phyloP scores from a whole-genome alignment of 92 coral and sea anemone species.

The Diadumene lineata region DNA sequence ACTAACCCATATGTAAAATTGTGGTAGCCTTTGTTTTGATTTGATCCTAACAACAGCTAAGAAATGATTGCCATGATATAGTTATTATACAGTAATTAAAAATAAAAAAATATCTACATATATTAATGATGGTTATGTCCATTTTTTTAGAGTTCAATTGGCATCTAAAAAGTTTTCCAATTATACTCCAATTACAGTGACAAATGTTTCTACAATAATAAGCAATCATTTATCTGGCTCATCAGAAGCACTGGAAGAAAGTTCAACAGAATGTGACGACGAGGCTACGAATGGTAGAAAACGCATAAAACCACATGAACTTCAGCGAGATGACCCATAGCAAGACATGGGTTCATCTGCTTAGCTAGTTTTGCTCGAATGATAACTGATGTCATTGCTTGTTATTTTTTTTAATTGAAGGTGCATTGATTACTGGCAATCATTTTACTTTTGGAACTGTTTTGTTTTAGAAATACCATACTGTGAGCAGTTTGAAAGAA shows the following conservation, averaged over 20 bases:
- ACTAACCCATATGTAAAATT: too few relatives aligned
- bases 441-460: too few relatives aligned
- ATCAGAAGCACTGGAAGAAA: slow-evolving; percentile 71
- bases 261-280: slow-evolving; percentile 89
- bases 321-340: slow-evolving; percentile 76
- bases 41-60: too few relatives aligned
- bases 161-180: slow-evolving; percentile 55
- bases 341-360: background rate
- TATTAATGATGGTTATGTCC: too few relatives aligned
- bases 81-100: too few relatives aligned
- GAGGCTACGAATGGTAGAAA: slow-evolving; percentile 99
- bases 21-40: too few relatives aligned
- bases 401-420: background rate
- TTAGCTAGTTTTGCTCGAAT: too few relatives aligned
- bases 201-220: slow-evolving; percentile 24
- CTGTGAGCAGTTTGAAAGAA: too few relatives aligned
- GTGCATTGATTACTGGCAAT: too few relatives aligned
- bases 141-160: slow-evolving; percentile 52
- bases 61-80: too few relatives aligned
- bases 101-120: too few relatives aligned
- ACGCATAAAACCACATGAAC: slow-evolving; percentile 84
- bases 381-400: background rate
- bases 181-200: slow-evolving; percentile 29
- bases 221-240: slow-evolving; percentile 32
- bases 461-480: too few relatives aligned